Percentiles rank a stretch among this genome's conserved stretches.
phyloP scores from a whole-genome alignment of 1,140 invertebrate genomes.

The Cotesia typhae region DNA sequence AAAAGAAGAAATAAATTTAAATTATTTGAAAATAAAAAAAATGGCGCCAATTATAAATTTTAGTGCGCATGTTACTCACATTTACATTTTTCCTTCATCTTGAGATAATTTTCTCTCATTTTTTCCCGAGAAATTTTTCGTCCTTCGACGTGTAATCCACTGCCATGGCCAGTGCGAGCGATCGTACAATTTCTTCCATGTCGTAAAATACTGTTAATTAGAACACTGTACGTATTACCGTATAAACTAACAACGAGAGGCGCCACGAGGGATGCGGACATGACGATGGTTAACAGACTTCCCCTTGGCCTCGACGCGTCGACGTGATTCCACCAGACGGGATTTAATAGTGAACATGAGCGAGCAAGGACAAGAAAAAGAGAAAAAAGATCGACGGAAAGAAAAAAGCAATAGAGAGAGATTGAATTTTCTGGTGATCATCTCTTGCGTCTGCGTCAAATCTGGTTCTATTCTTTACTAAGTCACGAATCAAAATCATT shows the following conservation, averaged over 20 bases:
- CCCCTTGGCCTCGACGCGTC: not conserved
- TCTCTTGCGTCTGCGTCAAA: too few species aligned
- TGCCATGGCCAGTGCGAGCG: not conserved
- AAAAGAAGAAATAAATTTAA: not conserved
- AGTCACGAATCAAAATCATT: not conserved
- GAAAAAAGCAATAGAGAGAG: not conserved
- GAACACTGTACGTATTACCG: not conserved
- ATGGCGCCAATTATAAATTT: conserved; percentile 18
- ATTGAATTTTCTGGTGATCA: not conserved
- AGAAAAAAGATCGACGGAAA: not conserved
- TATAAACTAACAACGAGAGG: conserved; percentile 6
- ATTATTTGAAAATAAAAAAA: not conserved
- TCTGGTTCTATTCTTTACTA: not conserved
- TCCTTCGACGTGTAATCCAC: conserved; percentile 25
- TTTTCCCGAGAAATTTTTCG: conserved; percentile 48
- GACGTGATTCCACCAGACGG: too few species aligned
- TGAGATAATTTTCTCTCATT: conserved; percentile 56
- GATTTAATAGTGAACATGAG: too few species aligned
- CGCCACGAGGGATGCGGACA: conserved; percentile 22
- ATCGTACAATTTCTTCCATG: not conserved
- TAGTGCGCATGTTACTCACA: conserved; percentile 53
- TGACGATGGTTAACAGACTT: conserved; percentile 14
- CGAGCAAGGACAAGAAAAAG: not conserved
- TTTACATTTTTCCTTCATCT: conserved; percentile 57
- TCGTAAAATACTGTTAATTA: conserved; percentile 10